These are phyloP conservation scores for Slavum lentiscoides DNA, from an alignment of 2,888 invertebrate genomes.

Conservation along the genomic window DNA sequence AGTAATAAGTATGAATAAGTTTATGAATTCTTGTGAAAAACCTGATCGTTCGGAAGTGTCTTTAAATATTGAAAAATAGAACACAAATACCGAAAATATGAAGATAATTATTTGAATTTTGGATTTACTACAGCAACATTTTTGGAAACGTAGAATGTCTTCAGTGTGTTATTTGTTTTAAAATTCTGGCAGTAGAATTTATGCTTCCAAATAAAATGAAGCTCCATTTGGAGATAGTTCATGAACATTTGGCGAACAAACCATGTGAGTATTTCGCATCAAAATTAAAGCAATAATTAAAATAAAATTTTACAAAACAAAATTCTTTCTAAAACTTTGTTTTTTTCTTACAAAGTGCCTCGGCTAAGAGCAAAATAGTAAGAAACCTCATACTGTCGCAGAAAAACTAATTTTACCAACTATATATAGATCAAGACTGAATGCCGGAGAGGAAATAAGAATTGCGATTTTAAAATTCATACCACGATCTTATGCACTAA, in stretches of 20 bases:
- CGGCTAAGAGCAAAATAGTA: too few relatives aligned
- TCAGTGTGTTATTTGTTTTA: slow-evolving; percentile 26
- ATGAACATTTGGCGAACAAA: slow-evolving; percentile 23
- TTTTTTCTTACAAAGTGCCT: too few relatives aligned
- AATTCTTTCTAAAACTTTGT: neutral
- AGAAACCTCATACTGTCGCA: slow-evolving; percentile 55
- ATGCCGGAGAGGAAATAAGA: too few relatives aligned
- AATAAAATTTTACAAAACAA: too few relatives aligned
- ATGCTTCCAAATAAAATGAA: slow-evolving; percentile 55
- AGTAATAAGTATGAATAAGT: neutral
- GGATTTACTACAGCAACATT: slow-evolving; percentile 6
- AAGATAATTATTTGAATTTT: slow-evolving; percentile 16
- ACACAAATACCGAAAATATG: slow-evolving; percentile 11
- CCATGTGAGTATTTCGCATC: neutral
- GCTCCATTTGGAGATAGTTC: slow-evolving; percentile 54
- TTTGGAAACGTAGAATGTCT: slow-evolving; percentile 16
- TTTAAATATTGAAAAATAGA: neutral
- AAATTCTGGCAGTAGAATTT: slow-evolving; percentile 23
- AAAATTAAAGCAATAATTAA: too few relatives aligned
- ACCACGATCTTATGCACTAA: too few relatives aligned
- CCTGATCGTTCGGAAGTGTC: neutral
- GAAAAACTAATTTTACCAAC: slow-evolving; percentile 56
- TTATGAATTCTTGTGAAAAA: neutral
- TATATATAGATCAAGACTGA: neutral
- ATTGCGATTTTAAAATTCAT: too few relatives aligned